These are phyloP conservation scores for Ammodytes dubius DNA, from an alignment of 2,113 vertebrate genomes.

Conservation along the genomic window DNA sequence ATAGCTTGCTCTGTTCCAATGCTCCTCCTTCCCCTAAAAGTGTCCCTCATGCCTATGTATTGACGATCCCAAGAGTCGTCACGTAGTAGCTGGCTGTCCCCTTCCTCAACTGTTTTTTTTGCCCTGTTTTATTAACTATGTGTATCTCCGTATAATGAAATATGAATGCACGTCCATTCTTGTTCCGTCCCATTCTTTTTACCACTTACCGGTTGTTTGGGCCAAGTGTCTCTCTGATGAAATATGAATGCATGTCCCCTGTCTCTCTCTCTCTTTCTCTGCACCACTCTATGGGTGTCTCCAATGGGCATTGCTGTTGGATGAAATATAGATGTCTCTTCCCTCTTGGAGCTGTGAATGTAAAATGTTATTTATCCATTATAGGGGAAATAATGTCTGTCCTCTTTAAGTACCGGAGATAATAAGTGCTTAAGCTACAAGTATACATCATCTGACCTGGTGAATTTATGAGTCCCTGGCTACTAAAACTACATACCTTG, in stretches of 20 bases:
- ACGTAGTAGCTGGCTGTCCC: constrained; percentile 30
- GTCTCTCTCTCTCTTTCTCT: constrained; percentile 28
- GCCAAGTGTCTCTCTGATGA: constrained; percentile 65
- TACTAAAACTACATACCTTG: not conserved
- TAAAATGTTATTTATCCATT: constrained; percentile 45
- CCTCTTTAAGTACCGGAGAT: not conserved
- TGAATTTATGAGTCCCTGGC: constrained; percentile 1
- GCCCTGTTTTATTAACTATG: constrained; percentile 58
- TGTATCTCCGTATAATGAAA: constrained; percentile 65
- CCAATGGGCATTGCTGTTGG: constrained; percentile 8
- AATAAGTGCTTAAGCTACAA: constrained; percentile 34
- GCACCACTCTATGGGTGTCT: constrained; percentile 34
- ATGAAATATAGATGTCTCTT: constrained; percentile 60
- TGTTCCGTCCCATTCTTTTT: constrained; percentile 40
- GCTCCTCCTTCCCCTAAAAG: constrained; percentile 41
- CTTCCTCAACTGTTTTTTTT: constrained; percentile 36
- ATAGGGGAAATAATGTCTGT: constrained; percentile 35
- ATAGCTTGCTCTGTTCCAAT: constrained; percentile 14
- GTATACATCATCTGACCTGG: constrained; percentile 5
- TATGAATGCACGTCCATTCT: constrained; percentile 73
- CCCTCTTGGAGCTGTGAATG: constrained; percentile 38
- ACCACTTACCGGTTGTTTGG: constrained; percentile 65
- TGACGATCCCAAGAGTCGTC: constrained; percentile 54
- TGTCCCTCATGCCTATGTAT: constrained; percentile 72
- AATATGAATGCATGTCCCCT: constrained; percentile 73